phyloP scores from a whole-genome alignment of 2,113 vertebrate genomes.

The Crotalus horridus region DNA sequence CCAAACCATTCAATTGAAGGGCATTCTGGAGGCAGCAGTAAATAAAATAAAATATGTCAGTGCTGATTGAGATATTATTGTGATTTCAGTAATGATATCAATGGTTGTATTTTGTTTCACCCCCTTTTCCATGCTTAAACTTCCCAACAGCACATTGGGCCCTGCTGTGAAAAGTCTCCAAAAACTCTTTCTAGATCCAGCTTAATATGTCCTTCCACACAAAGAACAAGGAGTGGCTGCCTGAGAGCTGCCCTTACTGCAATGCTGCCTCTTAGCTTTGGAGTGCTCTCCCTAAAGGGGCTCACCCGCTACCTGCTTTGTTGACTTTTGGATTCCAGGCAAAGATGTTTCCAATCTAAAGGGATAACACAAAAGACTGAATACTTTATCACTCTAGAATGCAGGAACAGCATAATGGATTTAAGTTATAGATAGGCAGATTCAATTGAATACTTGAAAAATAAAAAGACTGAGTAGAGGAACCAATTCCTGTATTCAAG shows the following conservation, averaged over 20 bases:
- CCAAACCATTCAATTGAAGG: not conserved
- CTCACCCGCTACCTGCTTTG: not conserved
- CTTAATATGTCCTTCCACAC: not conserved
- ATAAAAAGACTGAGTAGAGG: not conserved
- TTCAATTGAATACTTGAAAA: not conserved
- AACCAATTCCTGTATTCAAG: not conserved
- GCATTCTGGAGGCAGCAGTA: not conserved
- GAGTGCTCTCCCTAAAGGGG: not conserved
- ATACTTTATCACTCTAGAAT: not conserved
- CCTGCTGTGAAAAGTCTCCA: not conserved
- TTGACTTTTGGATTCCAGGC: not conserved
- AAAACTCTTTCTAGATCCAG: not conserved
- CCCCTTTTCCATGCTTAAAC: not conserved
- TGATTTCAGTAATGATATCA: not conserved
- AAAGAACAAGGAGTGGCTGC: not conserved
- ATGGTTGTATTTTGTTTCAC: not conserved
- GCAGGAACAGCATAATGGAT: not conserved
- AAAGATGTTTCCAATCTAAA: not conserved
- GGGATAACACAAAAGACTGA: not conserved
- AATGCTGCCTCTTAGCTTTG: not conserved
- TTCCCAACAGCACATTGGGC: not conserved
- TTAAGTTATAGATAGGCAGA: not conserved
- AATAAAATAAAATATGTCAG: not conserved
- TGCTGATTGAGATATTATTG: not conserved
- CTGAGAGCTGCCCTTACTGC: not conserved